Conservation (phyloP, 1,140 invertebrate species). For the Panulirus ornatus region DNA sequence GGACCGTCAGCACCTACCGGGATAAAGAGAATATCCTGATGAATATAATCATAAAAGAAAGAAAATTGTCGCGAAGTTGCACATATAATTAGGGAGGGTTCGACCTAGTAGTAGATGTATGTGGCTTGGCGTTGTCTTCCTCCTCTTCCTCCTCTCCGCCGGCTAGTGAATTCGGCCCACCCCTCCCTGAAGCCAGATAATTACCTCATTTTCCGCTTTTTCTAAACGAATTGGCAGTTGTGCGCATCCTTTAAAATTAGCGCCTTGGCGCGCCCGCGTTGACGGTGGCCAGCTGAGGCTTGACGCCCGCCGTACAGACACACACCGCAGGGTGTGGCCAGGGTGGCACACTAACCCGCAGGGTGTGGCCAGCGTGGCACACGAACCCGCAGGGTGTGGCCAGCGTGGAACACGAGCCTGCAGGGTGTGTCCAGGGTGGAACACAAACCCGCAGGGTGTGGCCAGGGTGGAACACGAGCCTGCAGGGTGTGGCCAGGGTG, state of each 20-base stretch:
- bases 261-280: not conserved
- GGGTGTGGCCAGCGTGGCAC: not conserved
- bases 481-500: too few relatives aligned
- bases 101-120: not conserved
- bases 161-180: not conserved
- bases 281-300: not conserved
- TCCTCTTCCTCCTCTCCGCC: not conserved
- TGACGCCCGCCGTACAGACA: too few relatives aligned
- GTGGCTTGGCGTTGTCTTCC: not conserved
- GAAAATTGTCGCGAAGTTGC: too few relatives aligned
- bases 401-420: not conserved
- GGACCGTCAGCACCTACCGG: too few relatives aligned
- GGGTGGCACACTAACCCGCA: not conserved
- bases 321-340: not conserved
- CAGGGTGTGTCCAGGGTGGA: not conserved
- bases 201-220: conserved; percentile 65
- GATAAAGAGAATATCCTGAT: too few relatives aligned
- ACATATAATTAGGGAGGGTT: not conserved
- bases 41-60: too few relatives aligned
- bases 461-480: not conserved
- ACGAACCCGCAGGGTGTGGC: not conserved
- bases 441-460: not conserved
- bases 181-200: conserved; percentile 41
- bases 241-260: conserved; percentile 56
- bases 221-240: conserved; percentile 51